Conservation (phyloP, 2,888 invertebrate species). For the Drosophila multiciliata region DNA sequence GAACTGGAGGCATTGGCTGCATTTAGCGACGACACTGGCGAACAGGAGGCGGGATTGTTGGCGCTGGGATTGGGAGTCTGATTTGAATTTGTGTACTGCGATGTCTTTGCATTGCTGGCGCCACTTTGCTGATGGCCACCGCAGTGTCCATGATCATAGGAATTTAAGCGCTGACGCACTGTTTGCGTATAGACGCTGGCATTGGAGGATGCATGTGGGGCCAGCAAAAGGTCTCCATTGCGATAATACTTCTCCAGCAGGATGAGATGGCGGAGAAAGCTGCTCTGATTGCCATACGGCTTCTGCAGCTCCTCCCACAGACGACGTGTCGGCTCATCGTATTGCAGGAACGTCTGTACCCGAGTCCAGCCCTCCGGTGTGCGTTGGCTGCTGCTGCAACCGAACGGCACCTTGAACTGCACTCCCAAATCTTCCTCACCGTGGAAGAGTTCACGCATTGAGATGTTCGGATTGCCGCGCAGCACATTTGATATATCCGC, state of each 20-base stretch:
- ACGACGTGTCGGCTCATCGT: constrained; percentile 92
- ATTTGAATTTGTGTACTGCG: constrained; percentile 8
- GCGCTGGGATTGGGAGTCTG: constrained; percentile 4
- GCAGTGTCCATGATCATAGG: constrained; percentile 88
- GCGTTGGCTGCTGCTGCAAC: constrained; percentile 85
- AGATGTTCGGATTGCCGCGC: constrained; percentile 90
- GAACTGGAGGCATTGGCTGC: neutral
- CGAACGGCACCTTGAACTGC: constrained; percentile 90
- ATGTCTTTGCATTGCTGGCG: neutral
- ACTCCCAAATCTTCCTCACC: constrained; percentile 93
- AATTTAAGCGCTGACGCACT: constrained; percentile 91
- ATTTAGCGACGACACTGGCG: neutral
- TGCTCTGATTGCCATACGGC: constrained; percentile 94
- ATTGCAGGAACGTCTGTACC: constrained; percentile 91
- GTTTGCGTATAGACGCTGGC: constrained; percentile 92
- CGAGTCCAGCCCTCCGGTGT: constrained; percentile 95
- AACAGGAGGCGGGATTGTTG: neutral
- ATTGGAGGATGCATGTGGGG: constrained; percentile 90
- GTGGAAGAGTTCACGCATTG: constrained; percentile 92
- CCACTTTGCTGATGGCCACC: constrained; percentile 65
- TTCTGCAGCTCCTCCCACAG: constrained; percentile 93
- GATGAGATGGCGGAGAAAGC: constrained; percentile 92
- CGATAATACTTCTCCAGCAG: constrained; percentile 93
- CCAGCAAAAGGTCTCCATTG: constrained; percentile 91
- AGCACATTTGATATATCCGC: constrained; percentile 83